These are phyloP conservation scores for Mycteria americana DNA, from an alignment of 2,797 vertebrate species.

Conservation along the genomic window DNA sequence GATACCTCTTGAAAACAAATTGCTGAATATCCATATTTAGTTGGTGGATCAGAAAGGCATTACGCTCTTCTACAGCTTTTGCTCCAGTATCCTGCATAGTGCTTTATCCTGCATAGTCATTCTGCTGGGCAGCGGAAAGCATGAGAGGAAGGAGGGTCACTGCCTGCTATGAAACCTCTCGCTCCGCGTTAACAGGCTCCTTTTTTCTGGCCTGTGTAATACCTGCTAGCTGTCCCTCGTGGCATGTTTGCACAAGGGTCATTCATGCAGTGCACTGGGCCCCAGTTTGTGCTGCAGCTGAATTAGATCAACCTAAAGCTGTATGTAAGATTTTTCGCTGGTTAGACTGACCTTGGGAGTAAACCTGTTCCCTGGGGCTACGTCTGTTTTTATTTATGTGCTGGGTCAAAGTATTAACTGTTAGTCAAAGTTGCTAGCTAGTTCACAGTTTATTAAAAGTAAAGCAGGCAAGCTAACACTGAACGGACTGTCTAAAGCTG, in stretches of 20 bases:
- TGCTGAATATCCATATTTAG: not conserved
- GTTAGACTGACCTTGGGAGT: not conserved
- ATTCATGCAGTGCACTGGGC: not conserved
- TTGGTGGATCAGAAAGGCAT: not conserved
- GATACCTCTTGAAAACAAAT: not conserved
- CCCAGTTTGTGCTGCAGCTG: not conserved
- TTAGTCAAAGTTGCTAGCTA: not conserved
- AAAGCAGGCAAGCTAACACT: not conserved
- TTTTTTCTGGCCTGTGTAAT: not conserved
- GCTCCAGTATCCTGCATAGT: not conserved
- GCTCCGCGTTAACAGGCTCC: not conserved
- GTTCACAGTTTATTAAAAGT: not conserved
- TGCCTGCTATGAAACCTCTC: not conserved
- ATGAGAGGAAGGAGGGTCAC: conserved; percentile 3
- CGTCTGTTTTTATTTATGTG: not conserved
- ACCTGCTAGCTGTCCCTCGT: not conserved
- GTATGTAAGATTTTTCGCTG: not conserved
- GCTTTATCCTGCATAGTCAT: not conserved
- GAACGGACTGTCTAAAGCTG: not conserved
- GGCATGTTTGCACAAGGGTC: not conserved
- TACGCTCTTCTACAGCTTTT: not conserved
- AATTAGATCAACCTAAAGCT: not conserved
- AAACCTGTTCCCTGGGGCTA: not conserved
- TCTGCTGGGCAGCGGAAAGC: not conserved
- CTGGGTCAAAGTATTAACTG: not conserved